Evolutionary conservation across 2,888 invertebrate genomes (phyloP), one percentile per base, ranked within the genome.

Genomic region (Cacoxenus indagator): DNA sequence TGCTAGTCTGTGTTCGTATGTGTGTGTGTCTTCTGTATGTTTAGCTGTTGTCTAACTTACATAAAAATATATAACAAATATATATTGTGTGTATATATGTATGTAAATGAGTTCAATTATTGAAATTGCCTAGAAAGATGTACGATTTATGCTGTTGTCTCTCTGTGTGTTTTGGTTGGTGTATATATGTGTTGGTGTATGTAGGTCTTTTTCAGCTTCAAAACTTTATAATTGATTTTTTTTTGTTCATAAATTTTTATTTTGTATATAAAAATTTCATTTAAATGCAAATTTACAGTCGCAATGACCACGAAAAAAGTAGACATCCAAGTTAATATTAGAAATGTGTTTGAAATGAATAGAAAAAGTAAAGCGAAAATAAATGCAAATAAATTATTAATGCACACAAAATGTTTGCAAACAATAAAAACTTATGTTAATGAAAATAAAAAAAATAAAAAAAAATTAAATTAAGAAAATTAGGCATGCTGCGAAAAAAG

Each of bases 41-140:
- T 76, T 61, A 26, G 48, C 57, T 68, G 54, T 29, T 67, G 27
- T 76, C 80, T 81, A 80, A 75, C 82, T 80, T 81, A 80, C 82
- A 71, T 80, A 80, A 78, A 80, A 80, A 80, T 80, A 80, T 80
- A 80, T 80, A 80, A 80, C 82, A 81, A 82, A 81, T 81, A 75
- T 73, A 62, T 74, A 73, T 72, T 68, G 67, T 66, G 22, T 65
- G 46, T 70, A 27, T 68, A 61, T 70, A 19, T 67, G 19, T 70
- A 51, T 55, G 65, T 76, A 77, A 79, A 79, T 83, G 75, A 75
- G 72, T 78, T 73, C 61, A 71, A 54, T 69, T 67, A 46, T 64
- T 27, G 5, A 37, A 17, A 11, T 48, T 24, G 31, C n/a, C 54
- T 22, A 31, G 19, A 61, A 61, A 22, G n/a, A 64, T 68, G 69